A percentile compares a stretch with the other conserved stretches of the same genome.
phyloP scores from a whole-genome alignment of 2,113 vertebrate genomes.

The Urocolius indicus region DNA sequence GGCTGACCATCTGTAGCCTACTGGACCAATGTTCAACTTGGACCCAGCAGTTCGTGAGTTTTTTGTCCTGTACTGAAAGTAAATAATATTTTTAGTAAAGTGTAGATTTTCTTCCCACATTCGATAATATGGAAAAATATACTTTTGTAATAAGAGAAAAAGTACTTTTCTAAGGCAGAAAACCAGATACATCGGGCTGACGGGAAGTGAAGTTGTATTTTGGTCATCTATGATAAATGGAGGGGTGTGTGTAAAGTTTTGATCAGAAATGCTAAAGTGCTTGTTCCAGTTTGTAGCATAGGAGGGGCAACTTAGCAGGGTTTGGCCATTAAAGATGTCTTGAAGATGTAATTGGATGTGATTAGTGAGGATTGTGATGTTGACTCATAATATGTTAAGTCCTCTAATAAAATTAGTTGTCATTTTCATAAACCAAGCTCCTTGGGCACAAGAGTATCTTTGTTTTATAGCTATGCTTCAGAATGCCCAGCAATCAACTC shows the following conservation, averaged over 20 bases:
- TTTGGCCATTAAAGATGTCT: neutral
- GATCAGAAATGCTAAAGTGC: neutral
- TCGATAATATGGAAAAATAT: neutral
- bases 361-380: neutral
- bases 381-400: neutral
- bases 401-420: neutral
- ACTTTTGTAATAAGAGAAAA: too few relatives aligned
- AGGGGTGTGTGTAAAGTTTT: rapidly evolving
- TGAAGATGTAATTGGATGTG: neutral
- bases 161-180: neutral
- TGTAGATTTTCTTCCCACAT: neutral
- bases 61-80: neutral
- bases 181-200: neutral
- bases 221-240: neutral
- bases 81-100: neutral
- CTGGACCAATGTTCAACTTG: neutral
- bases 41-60: neutral
- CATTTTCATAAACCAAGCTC: neutral
- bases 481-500: neutral
- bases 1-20: neutral
- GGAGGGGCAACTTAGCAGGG: neutral
- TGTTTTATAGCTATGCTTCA: neutral
- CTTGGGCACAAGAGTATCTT: neutral
- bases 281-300: neutral
- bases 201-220: neutral